Evolutionary conservation across 2,797 vertebrate genomes (phyloP).

Genomic region (Neopelma chrysocephalum): DNA sequence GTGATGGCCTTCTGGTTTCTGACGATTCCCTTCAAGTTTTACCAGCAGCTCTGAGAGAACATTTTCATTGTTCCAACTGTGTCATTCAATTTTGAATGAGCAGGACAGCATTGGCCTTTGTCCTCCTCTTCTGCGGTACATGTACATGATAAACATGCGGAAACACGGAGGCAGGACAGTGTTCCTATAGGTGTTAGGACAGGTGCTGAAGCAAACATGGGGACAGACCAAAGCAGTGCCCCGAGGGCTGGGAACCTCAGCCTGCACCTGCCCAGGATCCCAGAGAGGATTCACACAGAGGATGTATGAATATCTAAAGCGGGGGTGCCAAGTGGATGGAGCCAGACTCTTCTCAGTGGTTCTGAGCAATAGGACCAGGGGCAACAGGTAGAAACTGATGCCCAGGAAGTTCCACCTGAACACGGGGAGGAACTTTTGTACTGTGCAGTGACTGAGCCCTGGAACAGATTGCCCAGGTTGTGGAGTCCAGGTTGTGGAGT

Average conservation of each 20-base stretch:
- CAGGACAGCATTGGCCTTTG: neutral
- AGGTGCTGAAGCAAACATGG: neutral
- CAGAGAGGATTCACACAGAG: neutral
- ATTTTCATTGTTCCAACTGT: neutral
- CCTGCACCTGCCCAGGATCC: too few species aligned
- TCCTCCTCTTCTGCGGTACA: neutral
- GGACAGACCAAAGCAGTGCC: accelerated
- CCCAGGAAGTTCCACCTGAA: neutral
- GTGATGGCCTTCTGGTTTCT: too few species aligned
- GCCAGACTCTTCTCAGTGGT: neutral
- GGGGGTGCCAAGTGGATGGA: neutral
- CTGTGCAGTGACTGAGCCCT: neutral
- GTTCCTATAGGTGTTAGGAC: neutral
- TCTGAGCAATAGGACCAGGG: accelerated
- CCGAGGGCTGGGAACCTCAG: neutral
- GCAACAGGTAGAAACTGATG: neutral
- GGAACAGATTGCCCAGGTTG: neutral
- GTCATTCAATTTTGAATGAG: neutral
- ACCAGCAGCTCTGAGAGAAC: neutral
- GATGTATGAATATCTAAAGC: accelerated
- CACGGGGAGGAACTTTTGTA: neutral
- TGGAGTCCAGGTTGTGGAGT: too few species aligned
- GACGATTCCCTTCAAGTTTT: too few species aligned
- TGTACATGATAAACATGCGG: neutral
- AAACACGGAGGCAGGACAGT: neutral